These are phyloP conservation scores for Drosophila parabipectinata DNA, from an alignment of 1,140 invertebrate genomes.

Conservation along the genomic window DNA sequence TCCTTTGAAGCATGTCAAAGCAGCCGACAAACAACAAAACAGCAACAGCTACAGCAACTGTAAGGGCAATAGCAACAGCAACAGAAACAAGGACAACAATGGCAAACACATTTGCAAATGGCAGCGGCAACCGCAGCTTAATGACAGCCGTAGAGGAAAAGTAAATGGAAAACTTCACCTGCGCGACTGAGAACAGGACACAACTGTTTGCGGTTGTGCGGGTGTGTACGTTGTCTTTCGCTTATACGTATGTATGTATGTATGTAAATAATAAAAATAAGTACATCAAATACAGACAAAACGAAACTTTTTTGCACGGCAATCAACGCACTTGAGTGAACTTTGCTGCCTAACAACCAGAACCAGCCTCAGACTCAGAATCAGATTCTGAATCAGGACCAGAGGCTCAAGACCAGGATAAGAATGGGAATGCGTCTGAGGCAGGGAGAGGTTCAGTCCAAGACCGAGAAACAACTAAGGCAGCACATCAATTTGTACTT, in stretches of 20 bases:
- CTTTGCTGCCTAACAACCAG: conserved; percentile 71
- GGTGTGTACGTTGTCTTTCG: conserved; percentile 15
- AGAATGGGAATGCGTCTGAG: conserved; percentile 9
- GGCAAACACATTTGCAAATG: conserved; percentile 79
- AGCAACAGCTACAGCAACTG: conserved; percentile 15
- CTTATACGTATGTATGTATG: neutral
- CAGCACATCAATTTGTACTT: conserved; percentile 60
- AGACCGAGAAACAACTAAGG: conserved; percentile 28
- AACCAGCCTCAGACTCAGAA: conserved; percentile 11
- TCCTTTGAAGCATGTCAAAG: conserved; percentile 76
- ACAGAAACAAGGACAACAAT: conserved; percentile 54
- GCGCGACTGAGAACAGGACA: conserved; percentile 58
- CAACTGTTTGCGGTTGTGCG: conserved; percentile 45
- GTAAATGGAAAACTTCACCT: conserved; percentile 74
- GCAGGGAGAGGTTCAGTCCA: conserved; percentile 18
- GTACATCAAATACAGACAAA: conserved; percentile 70
- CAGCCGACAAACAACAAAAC: conserved; percentile 55
- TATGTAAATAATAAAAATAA: conserved; percentile 73
- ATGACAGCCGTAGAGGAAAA: conserved; percentile 63
- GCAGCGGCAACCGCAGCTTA: conserved; percentile 75
- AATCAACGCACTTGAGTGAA: conserved; percentile 81
- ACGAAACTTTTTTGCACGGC: conserved; percentile 73
- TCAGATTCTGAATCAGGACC: neutral
- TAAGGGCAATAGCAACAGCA: conserved; percentile 24
- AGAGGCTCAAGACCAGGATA: neutral